These are phyloP conservation scores for Tenebrio molitor DNA, from an alignment of 1,140 invertebrate genomes.

Conservation along the genomic window DNA sequence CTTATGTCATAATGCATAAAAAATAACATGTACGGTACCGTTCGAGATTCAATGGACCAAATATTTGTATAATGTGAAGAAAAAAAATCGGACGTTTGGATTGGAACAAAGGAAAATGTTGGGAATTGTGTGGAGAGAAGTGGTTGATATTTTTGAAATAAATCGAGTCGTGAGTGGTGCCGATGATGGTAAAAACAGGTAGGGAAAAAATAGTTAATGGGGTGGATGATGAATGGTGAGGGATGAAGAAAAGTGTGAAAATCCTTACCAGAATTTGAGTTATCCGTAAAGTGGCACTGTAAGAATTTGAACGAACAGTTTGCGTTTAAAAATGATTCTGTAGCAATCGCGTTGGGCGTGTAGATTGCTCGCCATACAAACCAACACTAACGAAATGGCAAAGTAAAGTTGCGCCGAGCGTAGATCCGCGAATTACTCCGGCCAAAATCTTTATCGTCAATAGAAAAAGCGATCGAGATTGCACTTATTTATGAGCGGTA, in stretches of 20 bases:
- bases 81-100: too few relatives aligned
- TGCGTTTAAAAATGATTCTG: slow-evolving; percentile 11
- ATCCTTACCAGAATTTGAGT: slow-evolving; percentile 3
- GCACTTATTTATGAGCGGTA: slow-evolving; percentile 21
- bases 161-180: too few relatives aligned
- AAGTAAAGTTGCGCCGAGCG: slow-evolving; percentile 37
- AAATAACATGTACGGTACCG: slow-evolving; percentile 21
- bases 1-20: slow-evolving; percentile 16
- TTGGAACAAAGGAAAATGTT: too few relatives aligned
- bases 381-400: slow-evolving; percentile 45
- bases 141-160: too few relatives aligned
- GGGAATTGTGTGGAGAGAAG: too few relatives aligned
- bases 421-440: slow-evolving; percentile 44
- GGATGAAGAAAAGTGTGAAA: neutral
- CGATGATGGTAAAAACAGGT: too few relatives aligned
- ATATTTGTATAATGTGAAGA: too few relatives aligned
- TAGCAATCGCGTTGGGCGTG: slow-evolving; percentile 43
- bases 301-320: neutral
- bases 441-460: slow-evolving; percentile 31
- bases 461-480: neutral
- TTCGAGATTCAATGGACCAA: too few relatives aligned
- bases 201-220: neutral
- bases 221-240: too few relatives aligned
- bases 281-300: slow-evolving; percentile 6
- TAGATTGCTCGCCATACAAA: slow-evolving; percentile 39